Evolutionary conservation across 1,140 invertebrate genomes (phyloP).

Genomic region (Papilio dardanus): DNA sequence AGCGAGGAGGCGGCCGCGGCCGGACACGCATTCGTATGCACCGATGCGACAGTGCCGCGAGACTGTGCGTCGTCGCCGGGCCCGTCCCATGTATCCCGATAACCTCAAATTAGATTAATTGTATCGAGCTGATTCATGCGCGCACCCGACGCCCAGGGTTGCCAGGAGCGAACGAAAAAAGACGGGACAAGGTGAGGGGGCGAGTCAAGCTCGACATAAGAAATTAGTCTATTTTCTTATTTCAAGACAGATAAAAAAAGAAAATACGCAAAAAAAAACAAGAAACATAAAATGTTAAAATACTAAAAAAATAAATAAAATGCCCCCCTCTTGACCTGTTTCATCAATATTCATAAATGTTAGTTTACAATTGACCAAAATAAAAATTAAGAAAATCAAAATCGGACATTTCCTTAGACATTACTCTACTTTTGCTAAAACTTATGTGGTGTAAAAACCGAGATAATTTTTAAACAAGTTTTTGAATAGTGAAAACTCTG

Average conservation of each 20-base stretch:
- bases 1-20: slow-evolving; percentile 24
- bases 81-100: slow-evolving; percentile 71
- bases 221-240: background rate
- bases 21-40: slow-evolving; percentile 48
- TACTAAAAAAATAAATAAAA: background rate
- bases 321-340: no score
- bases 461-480: no score
- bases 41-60: slow-evolving; percentile 61
- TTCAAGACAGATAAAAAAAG: background rate
- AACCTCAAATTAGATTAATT: slow-evolving; percentile 82
- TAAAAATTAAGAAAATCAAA: no score
- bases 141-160: slow-evolving; percentile 47
- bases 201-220: background rate
- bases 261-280: background rate
- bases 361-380: no score
- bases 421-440: no score
- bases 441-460: no score
- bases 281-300: background rate
- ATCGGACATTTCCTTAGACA: no score
- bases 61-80: slow-evolving; percentile 75
- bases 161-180: slow-evolving; percentile 25
- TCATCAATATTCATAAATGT: no score
- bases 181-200: slow-evolving; percentile 33
- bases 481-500: no score
- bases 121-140: slow-evolving; percentile 79